These are phyloP conservation scores for Prionace glauca DNA, from an alignment of 2,797 vertebrate genomes.

Conservation along the genomic window DNA sequence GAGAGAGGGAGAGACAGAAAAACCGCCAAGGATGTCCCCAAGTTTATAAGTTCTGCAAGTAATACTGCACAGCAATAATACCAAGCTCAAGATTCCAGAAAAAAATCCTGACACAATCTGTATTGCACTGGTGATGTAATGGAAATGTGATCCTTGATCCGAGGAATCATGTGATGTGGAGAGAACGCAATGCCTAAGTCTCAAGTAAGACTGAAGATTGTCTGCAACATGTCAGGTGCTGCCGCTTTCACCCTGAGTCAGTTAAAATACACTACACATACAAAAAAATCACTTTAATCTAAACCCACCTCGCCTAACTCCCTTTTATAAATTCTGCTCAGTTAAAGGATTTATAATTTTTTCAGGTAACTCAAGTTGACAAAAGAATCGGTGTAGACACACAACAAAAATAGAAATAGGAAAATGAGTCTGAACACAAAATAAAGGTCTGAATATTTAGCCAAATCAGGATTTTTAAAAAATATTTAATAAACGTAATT, in stretches of 20 bases:
- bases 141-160: not conserved
- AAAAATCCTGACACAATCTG: not conserved
- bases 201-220: no score
- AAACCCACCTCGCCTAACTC: not conserved
- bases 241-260: not conserved
- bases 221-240: no score
- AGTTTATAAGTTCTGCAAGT: not conserved
- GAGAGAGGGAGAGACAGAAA: not conserved
- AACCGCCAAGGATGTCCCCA: not conserved
- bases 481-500: not conserved
- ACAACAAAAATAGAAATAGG: not conserved
- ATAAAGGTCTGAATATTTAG: not conserved
- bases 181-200: not conserved
- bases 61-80: not conserved
- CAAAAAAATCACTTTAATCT: not conserved
- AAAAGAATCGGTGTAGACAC: not conserved
- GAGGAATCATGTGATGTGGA: slow-evolving; percentile 2
- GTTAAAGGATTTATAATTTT: not conserved
- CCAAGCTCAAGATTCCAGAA: not conserved
- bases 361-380: not conserved
- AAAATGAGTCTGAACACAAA: not conserved
- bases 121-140: not conserved
- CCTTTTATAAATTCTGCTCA: not conserved
- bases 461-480: not conserved
- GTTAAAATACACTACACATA: no score